Evolutionary conservation across 2,888 invertebrate genomes (phyloP).

Genomic region (Cacoxenus indagator): DNA sequence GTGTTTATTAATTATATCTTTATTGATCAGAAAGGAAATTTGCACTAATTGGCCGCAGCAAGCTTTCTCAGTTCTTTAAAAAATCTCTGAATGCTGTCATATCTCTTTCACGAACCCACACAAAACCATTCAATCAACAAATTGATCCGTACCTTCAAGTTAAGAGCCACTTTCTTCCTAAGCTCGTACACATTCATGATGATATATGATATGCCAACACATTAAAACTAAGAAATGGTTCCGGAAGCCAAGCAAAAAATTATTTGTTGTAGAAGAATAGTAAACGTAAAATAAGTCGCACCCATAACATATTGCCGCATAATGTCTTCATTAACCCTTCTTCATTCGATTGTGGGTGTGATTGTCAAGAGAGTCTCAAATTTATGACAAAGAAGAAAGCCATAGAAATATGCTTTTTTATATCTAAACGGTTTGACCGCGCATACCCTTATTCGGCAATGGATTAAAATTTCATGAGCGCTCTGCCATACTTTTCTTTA

Average conservation of each 20-base stretch:
- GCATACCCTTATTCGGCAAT: slow-evolving; percentile 2
- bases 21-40: too few species aligned
- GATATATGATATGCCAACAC: not conserved
- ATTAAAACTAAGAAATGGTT: not conserved
- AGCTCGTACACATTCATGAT: too few species aligned
- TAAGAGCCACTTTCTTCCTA: too few species aligned
- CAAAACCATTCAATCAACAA: too few species aligned
- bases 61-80: too few species aligned
- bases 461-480: slow-evolving; percentile 10
- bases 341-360: not conserved
- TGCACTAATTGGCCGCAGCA: too few species aligned
- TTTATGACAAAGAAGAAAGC: slow-evolving; percentile 56
- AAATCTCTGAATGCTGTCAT: too few species aligned
- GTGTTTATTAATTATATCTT: too few species aligned
- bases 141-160: too few species aligned
- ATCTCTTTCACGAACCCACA: too few species aligned
- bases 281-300: not conserved
- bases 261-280: not conserved
- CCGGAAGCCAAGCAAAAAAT: slow-evolving; percentile 15
- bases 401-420: slow-evolving; percentile 53
- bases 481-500: not conserved
- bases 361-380: slow-evolving; percentile 6
- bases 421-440: slow-evolving; percentile 3
- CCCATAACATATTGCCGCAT: slow-evolving; percentile 10
- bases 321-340: slow-evolving; percentile 1